Conservation (phyloP, 2,888 invertebrate genomes). For the Ptychoptera contaminata region DNA sequence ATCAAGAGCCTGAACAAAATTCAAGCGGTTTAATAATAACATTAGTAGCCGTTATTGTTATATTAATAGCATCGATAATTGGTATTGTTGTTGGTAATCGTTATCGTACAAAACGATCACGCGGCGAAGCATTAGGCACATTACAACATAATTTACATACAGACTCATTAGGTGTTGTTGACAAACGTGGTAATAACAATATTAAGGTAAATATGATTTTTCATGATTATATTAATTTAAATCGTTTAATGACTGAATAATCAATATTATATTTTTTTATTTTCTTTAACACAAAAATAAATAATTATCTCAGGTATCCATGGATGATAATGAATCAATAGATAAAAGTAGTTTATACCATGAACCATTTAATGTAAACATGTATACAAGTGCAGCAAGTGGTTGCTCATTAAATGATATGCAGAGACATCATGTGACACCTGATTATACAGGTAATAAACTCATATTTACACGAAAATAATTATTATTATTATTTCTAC, state of each 20-base stretch:
- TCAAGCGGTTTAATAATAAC: slow-evolving; percentile 51
- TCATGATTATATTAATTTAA: background rate
- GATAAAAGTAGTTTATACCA: slow-evolving; percentile 34
- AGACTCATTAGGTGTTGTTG: slow-evolving; percentile 24
- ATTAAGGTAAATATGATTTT: slow-evolving; percentile 24
- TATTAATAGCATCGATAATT: slow-evolving; percentile 51
- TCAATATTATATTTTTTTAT: background rate
- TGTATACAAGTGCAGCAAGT: slow-evolving; percentile 32
- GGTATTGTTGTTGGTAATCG: slow-evolving; percentile 58
- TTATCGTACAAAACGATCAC: slow-evolving; percentile 41
- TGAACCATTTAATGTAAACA: slow-evolving; percentile 34
- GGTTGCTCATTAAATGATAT: slow-evolving; percentile 32
- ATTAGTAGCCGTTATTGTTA: slow-evolving; percentile 52
- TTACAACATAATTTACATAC: slow-evolving; percentile 32
- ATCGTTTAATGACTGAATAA: background rate
- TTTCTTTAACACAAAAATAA: background rate
- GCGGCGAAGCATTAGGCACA: slow-evolving; percentile 30
- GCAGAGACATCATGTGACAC: slow-evolving; percentile 35
- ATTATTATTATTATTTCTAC: background rate
- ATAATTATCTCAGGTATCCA: slow-evolving; percentile 21
- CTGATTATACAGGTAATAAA: slow-evolving; percentile 38
- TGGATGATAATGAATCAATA: slow-evolving; percentile 32
- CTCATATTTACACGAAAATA: background rate
- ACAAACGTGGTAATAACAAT: slow-evolving; percentile 33
- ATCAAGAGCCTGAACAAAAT: slow-evolving; percentile 40